phyloP scores from a whole-genome alignment of 2,797 vertebrate genomes.

The Oreochromis grahami region DNA sequence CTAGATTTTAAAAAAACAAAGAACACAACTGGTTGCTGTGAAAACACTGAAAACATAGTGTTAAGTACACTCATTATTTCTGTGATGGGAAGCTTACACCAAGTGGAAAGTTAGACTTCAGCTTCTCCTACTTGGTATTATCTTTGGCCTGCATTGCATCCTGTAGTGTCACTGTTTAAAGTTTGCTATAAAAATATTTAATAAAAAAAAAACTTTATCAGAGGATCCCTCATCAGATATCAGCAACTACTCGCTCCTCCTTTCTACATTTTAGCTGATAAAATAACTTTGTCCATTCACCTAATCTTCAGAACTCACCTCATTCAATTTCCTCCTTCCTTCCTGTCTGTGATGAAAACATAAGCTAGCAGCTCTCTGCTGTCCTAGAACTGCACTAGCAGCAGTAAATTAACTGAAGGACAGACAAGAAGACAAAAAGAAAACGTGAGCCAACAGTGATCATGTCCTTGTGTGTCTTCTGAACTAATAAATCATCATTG shows the following conservation, averaged over 20 bases:
- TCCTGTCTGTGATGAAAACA: conserved; percentile 67
- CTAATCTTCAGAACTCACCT: conserved; percentile 65
- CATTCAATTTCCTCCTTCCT: conserved; percentile 69
- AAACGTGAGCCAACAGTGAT: conserved; percentile 36
- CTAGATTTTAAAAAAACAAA: neutral
- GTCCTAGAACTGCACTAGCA: conserved; percentile 30
- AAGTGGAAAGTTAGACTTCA: conserved; percentile 15
- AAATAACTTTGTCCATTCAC: conserved; percentile 21
- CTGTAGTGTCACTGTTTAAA: neutral
- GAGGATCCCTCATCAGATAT: neutral
- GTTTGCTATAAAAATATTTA: neutral
- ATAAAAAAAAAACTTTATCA: neutral
- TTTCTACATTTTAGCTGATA: neutral
- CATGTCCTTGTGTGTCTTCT: conserved; percentile 39
- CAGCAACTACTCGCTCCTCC: neutral
- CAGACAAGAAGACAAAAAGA: conserved; percentile 24
- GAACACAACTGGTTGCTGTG: neutral
- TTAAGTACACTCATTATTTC: neutral
- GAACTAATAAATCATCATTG: conserved; percentile 48
- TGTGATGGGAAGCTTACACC: conserved; percentile 8
- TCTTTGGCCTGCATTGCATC: neutral
- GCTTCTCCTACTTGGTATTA: conserved; percentile 15
- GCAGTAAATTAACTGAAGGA: conserved; percentile 56
- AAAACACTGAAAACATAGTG: neutral
- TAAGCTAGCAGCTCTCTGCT: conserved; percentile 47